A percentile compares a stretch with the other conserved stretches of the same genome.
phyloP scores from a whole-genome alignment of 2,888 invertebrate species.

The Heteromurus nitidus region DNA sequence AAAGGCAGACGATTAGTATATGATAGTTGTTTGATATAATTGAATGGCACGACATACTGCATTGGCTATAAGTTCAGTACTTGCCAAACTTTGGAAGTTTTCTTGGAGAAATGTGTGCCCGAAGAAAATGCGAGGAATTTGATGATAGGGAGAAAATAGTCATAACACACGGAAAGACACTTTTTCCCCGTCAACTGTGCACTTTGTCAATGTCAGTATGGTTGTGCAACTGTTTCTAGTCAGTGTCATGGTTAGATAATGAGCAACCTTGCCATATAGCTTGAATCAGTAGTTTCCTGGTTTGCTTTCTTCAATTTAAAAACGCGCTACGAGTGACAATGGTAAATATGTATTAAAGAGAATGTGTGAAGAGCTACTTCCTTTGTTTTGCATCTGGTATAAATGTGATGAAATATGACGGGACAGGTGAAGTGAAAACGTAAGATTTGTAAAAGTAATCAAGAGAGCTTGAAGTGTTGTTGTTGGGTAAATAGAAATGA shows the following conservation, averaged over 20 bases:
- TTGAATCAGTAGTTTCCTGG: no score
- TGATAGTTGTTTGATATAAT: no score
- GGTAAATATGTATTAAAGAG: background rate
- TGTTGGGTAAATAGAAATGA: background rate
- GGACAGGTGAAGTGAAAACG: background rate
- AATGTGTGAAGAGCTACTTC: background rate
- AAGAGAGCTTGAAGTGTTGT: background rate
- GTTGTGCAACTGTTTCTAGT: background rate
- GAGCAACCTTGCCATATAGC: background rate
- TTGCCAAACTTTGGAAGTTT: background rate
- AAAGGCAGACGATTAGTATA: background rate
- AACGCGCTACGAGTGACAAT: background rate
- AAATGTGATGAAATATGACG: constrained; percentile 5
- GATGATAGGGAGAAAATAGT: no score
- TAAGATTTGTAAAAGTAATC: background rate
- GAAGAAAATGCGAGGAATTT: background rate
- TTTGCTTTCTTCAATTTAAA: no score
- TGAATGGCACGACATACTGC: no score
- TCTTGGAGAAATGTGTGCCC: background rate
- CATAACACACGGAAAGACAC: no score
- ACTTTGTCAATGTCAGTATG: background rate
- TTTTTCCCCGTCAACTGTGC: no score
- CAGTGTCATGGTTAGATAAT: background rate
- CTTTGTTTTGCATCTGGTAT: constrained; percentile 19
- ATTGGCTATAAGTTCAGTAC: no score